phyloP scores from a whole-genome alignment of 2,888 invertebrate species.

The Fragum whitleyi region DNA sequence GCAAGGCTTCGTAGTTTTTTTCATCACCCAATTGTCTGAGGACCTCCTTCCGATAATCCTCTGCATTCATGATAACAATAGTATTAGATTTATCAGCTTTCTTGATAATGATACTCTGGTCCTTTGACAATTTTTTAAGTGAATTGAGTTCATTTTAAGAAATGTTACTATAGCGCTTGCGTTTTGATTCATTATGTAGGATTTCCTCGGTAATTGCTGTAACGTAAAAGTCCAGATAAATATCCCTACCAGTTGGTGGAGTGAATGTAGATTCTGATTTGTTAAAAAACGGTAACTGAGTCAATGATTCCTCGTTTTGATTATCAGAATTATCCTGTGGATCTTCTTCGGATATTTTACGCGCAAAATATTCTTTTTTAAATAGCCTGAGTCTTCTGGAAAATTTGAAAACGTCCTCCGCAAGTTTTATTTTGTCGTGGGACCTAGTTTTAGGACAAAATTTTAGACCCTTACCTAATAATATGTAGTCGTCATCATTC shows the following conservation, averaged over 20 bases:
- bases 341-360: not conserved
- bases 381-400: constrained; percentile 2
- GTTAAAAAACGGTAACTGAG: constrained; percentile 32
- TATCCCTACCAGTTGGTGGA: not conserved
- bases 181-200: not conserved
- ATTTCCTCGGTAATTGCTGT: too few species aligned
- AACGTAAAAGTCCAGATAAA: not conserved
- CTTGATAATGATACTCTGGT: constrained; percentile 19
- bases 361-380: constrained; percentile 27
- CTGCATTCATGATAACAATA: constrained; percentile 19
- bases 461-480: constrained; percentile 35
- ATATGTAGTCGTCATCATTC: constrained; percentile 33
- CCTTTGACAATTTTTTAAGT: not conserved
- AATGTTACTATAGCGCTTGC: not conserved
- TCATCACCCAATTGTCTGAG: constrained; percentile 6
- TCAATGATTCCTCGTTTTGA: too few species aligned
- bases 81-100: constrained; percentile 36
- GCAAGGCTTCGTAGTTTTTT: not conserved
- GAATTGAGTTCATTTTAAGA: not conserved
- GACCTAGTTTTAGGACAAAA: constrained; percentile 38
- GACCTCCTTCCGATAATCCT: constrained; percentile 11
- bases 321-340: not conserved
- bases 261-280: constrained; percentile 14
- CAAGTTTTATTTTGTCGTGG: constrained; percentile 36
- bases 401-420: constrained; percentile 35